Evolutionary conservation across 2,113 vertebrate genomes (phyloP).

Genomic region (Ammodytes marinus): DNA sequence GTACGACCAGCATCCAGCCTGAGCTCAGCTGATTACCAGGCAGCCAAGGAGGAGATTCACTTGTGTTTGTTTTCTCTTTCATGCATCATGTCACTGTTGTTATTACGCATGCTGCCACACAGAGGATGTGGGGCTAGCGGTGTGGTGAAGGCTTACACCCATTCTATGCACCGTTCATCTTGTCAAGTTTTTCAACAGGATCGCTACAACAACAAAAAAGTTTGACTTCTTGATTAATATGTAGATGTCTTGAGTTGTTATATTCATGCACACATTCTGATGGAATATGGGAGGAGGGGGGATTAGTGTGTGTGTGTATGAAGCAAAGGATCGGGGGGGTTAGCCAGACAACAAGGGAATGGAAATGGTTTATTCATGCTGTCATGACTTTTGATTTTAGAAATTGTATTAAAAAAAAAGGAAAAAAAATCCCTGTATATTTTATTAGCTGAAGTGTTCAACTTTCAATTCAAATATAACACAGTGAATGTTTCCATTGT

Average conservation of each 20-base stretch:
- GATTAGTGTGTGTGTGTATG: conserved; percentile 3
- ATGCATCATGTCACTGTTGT: conserved; percentile 10
- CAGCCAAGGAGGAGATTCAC: conserved; percentile 51
- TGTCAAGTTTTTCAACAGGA: background rate
- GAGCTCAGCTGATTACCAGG: conserved; percentile 57
- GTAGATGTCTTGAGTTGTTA: background rate
- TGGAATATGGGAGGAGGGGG: background rate
- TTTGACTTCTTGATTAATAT: background rate
- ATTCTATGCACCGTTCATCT: background rate
- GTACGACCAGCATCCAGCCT: conserved; percentile 42
- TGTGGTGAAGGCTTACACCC: too few species aligned
- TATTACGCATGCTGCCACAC: background rate
- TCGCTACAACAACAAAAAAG: background rate
- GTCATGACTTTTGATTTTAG: background rate
- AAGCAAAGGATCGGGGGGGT: conserved; percentile 20
- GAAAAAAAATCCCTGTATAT: too few species aligned
- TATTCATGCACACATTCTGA: background rate
- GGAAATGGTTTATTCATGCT: background rate
- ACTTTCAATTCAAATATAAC: too few species aligned
- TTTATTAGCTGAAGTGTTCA: too few species aligned
- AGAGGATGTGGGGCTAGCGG: background rate
- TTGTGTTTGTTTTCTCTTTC: conserved; percentile 54
- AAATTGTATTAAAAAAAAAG: background rate
- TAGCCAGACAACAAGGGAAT: background rate
- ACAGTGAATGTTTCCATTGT: too few species aligned